phyloP scores from a whole-genome alignment of 2,888 invertebrate genomes.

The Argyra leucocephala region DNA sequence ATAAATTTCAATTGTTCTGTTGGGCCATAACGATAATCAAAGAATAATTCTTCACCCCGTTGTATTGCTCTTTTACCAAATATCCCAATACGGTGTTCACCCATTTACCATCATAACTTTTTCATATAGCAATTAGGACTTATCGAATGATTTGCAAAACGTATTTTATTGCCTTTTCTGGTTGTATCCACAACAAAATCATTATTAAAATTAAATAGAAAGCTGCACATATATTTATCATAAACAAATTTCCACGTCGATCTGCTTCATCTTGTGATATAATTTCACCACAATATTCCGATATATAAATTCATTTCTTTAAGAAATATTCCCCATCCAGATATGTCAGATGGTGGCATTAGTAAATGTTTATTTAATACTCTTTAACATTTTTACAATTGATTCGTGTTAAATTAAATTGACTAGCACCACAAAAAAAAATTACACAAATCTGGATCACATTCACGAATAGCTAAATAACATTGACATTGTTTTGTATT shows the following conservation, averaged over 20 bases:
- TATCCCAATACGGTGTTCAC: conserved; percentile 81
- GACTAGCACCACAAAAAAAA: conserved; percentile 86
- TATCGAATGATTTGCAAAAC: conserved; percentile 95
- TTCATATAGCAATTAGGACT: conserved; percentile 95
- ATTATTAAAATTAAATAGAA: conserved; percentile 90
- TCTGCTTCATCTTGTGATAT: conserved; percentile 95
- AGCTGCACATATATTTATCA: conserved; percentile 95
- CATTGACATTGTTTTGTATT: conserved; percentile 96
- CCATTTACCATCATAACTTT: conserved; percentile 91
- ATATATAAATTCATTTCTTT: conserved; percentile 86
- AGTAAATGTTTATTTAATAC: conserved; percentile 65
- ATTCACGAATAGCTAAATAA: conserved; percentile 89
- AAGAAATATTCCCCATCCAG: conserved; percentile 96
- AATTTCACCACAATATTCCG: conserved; percentile 95
- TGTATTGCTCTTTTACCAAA: conserved; percentile 89
- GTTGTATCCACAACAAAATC: conserved; percentile 96
- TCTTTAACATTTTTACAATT: conserved; percentile 65
- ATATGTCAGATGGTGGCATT: conserved; percentile 89
- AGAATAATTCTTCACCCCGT: conserved; percentile 91
- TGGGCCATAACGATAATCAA: conserved; percentile 92
- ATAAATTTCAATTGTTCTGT: conserved; percentile 92
- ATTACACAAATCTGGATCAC: conserved; percentile 92
- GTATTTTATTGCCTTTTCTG: conserved; percentile 91
- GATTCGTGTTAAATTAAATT: conserved; percentile 57
- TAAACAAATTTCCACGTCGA: conserved; percentile 90